Evolutionary conservation across 2,113 vertebrate species (phyloP).

Genomic region (Malurus alboscapulatus): DNA sequence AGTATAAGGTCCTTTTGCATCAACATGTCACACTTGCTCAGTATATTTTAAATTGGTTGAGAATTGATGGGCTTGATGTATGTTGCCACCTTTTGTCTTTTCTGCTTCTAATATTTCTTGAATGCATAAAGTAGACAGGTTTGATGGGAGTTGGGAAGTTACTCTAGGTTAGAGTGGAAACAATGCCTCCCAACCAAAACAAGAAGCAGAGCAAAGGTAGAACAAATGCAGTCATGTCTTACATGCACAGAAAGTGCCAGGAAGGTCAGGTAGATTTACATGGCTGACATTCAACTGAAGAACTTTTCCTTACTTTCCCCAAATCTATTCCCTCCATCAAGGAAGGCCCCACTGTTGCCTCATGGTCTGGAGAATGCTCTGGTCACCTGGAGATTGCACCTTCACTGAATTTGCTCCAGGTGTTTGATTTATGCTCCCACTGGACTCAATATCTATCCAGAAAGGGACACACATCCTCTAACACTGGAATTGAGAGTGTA

Average conservation of each 20-base stretch:
- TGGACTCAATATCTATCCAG: background rate
- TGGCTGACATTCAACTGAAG: background rate
- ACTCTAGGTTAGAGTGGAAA: background rate
- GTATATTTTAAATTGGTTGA: conserved; percentile 25
- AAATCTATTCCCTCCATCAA: background rate
- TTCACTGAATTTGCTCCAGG: background rate
- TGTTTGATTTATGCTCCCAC: background rate
- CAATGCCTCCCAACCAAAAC: background rate
- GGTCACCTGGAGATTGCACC: background rate
- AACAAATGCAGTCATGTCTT: background rate
- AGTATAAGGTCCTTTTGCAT: conserved; percentile 12
- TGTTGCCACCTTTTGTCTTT: conserved; percentile 6
- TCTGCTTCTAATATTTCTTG: conserved; percentile 1
- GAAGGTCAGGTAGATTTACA: background rate
- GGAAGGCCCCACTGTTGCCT: background rate
- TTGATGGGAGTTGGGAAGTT: background rate
- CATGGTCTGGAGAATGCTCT: background rate
- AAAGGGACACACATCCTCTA: background rate
- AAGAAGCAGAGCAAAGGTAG: background rate
- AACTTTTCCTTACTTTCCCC: background rate
- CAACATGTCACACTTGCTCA: background rate
- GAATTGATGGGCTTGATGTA: background rate
- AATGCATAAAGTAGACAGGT: background rate
- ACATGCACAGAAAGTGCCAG: background rate
- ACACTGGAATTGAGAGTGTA: background rate